Base-by-base conservation (phyloP, 2,888 invertebrate genomes). In the Alloplasta piceator region DNA sequence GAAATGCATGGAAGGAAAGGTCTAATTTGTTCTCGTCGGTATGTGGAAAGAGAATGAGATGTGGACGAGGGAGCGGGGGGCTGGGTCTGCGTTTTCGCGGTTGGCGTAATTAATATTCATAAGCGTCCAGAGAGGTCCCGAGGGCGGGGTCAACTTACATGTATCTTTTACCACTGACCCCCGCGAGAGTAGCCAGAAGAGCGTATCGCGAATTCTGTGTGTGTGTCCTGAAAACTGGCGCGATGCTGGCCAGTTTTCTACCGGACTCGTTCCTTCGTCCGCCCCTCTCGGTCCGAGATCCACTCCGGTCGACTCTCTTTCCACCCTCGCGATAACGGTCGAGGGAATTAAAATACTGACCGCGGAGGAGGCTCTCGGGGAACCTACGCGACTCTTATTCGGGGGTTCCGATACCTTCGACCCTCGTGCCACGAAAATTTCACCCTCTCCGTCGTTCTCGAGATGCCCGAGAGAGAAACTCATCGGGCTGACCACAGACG, bases 71-170 rank as follows among this genome's bases (percentile, higher is more conserved):
- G 87, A 64, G 50, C 26, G 26, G 50, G 36, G 46, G 43, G 52
- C 61, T 68, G 78, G 26, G 74, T 74, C 81, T 64, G 81, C 74
- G 81, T 78, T 82, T 76, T 82, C 81, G 81, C 75, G 81, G 81
- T 82, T 61, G 86, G 85, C 86, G 89, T 90, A 91, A 92, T 92
- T 92, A 92, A 92, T 92, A 92, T 92, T 92, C 92, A 92, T 92
- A 92, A 92, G 92, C 92, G 92, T 90, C 91, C 90, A 90, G 89
- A 91, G 89, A 91, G 90, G 90, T 91, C 91, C 90, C 90, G 90
- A 90, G 91, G 91, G 92, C 91, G 91, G 91, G 91, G 90, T 91
- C 92, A 92, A 92, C 92, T 92, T 92, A 91, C 92, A 91, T 92
- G 91, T 92, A 92, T 92, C 92, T 92, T 92, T 91, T 89, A 91